Conservation (phyloP, 1,140 invertebrate species). For the Cataglyphis hispanica region DNA sequence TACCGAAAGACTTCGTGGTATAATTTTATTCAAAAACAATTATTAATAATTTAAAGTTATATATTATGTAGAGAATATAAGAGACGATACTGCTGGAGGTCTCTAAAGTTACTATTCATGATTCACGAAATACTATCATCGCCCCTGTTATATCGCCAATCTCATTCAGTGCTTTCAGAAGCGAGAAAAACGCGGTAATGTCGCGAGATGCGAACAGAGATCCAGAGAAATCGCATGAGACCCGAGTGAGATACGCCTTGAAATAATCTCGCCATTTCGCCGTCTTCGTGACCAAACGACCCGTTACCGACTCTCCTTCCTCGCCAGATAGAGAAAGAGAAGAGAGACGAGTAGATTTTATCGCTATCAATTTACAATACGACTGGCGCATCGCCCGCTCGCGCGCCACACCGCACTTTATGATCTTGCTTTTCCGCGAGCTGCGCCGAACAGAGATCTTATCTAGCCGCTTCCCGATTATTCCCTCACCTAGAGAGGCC, state of each 20-base stretch:
- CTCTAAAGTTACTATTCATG: neutral
- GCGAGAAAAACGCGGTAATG: slow-evolving; percentile 15
- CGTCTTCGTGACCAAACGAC: slow-evolving; percentile 47
- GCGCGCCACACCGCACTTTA: slow-evolving; percentile 62
- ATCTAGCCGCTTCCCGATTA: slow-evolving; percentile 70
- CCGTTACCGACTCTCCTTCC: neutral
- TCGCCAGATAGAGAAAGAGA: slow-evolving; percentile 66
- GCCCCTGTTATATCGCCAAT: neutral
- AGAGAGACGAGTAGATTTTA: slow-evolving; percentile 76
- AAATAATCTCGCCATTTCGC: slow-evolving; percentile 75
- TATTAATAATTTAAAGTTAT: neutral
- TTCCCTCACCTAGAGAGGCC: slow-evolving; percentile 69
- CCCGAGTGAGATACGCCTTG: slow-evolving; percentile 71
- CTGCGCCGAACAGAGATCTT: slow-evolving; percentile 71
- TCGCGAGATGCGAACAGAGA: neutral
- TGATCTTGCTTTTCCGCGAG: slow-evolving; percentile 64
- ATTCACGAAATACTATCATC: neutral
- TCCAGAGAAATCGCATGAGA: slow-evolving; percentile 64
- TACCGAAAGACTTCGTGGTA: neutral
- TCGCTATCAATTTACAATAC: slow-evolving; percentile 76
- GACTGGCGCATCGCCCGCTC: slow-evolving; percentile 19
- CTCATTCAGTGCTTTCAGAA: neutral
- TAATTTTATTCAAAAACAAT: slow-evolving; percentile 15
- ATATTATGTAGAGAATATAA: neutral
- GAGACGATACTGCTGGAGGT: neutral